Evolutionary conservation across 2,113 vertebrate genomes (phyloP).

Genomic region (Bostrychus sinensis): DNA sequence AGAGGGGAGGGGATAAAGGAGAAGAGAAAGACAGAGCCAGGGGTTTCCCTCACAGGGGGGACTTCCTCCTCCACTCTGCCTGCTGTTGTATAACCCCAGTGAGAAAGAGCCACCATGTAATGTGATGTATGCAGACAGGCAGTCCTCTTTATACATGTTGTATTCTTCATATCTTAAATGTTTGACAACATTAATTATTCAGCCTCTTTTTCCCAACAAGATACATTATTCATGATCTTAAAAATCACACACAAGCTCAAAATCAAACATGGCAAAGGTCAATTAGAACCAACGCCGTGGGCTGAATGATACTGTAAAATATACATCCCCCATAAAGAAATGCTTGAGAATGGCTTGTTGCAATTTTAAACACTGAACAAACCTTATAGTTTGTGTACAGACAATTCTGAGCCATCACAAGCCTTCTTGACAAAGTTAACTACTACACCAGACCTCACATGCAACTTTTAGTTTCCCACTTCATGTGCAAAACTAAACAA

Average conservation of each 20-base stretch:
- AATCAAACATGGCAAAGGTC: constrained; percentile 16
- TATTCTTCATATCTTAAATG: constrained; percentile 26
- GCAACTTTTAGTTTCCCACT: background rate
- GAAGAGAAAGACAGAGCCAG: constrained; percentile 15
- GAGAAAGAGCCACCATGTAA: constrained; percentile 14
- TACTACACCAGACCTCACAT: background rate
- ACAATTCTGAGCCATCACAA: no score
- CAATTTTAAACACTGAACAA: no score
- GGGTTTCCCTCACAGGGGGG: constrained; percentile 57
- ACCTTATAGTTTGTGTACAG: no score
- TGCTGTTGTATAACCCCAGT: constrained; percentile 2
- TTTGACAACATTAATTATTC: constrained; percentile 38
- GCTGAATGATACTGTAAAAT: background rate
- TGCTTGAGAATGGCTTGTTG: background rate
- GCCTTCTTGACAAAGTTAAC: no score
- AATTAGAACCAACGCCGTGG: background rate
- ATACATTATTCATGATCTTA: constrained; percentile 36
- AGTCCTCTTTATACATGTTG: constrained; percentile 6
- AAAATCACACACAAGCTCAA: constrained; percentile 14
- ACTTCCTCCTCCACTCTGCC: constrained; percentile 26
- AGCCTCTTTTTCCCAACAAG: background rate
- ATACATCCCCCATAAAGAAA: background rate
- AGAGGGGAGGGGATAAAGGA: background rate
- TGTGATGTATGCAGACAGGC: constrained; percentile 9
- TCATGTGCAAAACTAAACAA: background rate